Conservation (phyloP, 1,140 invertebrate species). For the Bemisia tabaci region DNA sequence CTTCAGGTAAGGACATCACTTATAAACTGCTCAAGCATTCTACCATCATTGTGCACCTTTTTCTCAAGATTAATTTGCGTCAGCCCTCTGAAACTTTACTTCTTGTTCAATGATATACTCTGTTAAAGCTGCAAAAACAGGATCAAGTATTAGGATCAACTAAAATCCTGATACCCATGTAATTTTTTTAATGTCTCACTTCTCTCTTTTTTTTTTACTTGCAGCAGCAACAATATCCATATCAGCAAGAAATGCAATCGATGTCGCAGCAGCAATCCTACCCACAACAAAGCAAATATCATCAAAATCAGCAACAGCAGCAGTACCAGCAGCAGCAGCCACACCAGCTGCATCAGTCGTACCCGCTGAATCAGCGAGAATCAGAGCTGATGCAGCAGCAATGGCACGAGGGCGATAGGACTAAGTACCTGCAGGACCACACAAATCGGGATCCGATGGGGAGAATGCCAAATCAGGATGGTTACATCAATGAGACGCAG, state of each 20-base stretch:
- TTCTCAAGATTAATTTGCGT: too few relatives aligned
- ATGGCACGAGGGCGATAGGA: neutral
- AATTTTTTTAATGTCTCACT: too few relatives aligned
- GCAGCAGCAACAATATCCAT: conserved; percentile 1
- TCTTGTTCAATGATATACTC: too few relatives aligned
- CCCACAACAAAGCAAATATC: conserved; percentile 6
- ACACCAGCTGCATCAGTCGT: conserved; percentile 9
- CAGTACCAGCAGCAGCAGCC: conserved; percentile 28
- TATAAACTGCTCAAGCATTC: too few relatives aligned
- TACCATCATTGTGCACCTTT: too few relatives aligned
- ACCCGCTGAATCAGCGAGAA: neutral
- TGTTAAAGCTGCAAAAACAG: too few relatives aligned
- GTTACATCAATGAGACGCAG: neutral
- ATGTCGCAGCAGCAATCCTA: neutral
- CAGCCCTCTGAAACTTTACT: too few relatives aligned
- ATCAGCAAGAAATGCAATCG: neutral
- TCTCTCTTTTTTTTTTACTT: too few relatives aligned
- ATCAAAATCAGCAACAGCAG: conserved; percentile 18
- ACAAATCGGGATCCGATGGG: neutral
- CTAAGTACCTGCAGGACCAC: neutral
- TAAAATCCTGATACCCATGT: too few relatives aligned
- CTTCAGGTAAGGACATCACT: too few relatives aligned
- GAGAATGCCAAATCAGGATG: neutral
- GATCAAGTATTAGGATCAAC: too few relatives aligned
- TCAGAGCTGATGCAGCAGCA: neutral